Conservation (phyloP, 2,113 vertebrate species). For the Malurus cyaneus region DNA sequence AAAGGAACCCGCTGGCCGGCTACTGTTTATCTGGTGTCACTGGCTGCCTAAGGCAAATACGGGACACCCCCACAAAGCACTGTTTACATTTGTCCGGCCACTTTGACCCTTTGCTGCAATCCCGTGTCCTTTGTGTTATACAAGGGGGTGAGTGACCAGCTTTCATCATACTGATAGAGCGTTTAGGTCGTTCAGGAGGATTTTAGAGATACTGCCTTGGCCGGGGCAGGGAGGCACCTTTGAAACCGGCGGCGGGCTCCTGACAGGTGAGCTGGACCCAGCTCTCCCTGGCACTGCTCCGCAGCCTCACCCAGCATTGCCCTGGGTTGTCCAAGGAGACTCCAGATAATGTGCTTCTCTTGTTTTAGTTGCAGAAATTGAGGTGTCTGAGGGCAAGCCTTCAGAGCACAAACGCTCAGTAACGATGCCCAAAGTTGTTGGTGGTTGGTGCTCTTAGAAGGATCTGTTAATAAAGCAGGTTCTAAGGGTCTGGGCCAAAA, state of each 20-base stretch:
- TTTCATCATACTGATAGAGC: not conserved
- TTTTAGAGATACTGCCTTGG: not conserved
- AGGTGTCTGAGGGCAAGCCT: not conserved
- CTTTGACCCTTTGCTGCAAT: not conserved
- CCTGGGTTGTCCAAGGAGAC: not conserved
- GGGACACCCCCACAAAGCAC: not conserved
- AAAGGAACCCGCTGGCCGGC: not conserved
- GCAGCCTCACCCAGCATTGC: fast-evolving
- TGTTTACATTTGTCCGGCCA: conserved; percentile 4
- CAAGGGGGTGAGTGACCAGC: not conserved
- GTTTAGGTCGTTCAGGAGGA: not conserved
- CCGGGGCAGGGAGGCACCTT: not conserved
- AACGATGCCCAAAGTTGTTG: not conserved
- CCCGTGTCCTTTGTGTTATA: not conserved
- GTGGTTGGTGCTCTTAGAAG: not conserved
- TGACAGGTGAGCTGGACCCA: not conserved
- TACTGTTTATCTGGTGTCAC: not conserved
- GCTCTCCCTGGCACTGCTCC: not conserved
- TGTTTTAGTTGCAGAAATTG: not conserved
- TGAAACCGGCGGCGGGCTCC: not conserved
- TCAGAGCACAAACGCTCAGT: not conserved
- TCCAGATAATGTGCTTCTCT: not conserved
- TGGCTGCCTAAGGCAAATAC: not conserved
- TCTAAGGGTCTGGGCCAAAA: not conserved
- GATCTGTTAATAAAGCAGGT: not conserved